Percentiles rank a stretch among this genome's conserved stretches.
Conservation (phyloP, 2,113 vertebrate genomes). For the Trichechus manatus region DNA sequence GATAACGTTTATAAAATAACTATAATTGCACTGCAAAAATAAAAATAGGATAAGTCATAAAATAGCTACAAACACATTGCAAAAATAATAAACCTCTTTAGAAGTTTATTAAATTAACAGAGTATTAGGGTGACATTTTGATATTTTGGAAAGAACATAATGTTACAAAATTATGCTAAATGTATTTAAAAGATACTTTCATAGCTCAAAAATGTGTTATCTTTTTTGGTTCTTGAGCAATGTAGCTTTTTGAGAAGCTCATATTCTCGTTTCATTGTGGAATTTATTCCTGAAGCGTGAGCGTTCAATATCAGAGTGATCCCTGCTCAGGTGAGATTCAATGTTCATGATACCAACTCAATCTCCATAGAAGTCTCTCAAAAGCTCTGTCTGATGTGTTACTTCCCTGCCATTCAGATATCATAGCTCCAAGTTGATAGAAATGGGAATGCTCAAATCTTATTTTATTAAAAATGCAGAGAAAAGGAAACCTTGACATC, state of each 20-base stretch:
- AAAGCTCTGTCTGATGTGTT: neutral
- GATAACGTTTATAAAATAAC: neutral
- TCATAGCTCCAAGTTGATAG: neutral
- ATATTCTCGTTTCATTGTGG: neutral
- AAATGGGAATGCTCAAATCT: neutral
- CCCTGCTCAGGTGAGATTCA: conserved; percentile 28
- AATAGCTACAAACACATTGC: neutral
- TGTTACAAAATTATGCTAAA: neutral
- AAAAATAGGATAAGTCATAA: too few relatives aligned
- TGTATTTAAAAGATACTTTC: neutral
- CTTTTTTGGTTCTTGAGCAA: neutral
- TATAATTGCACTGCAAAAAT: neutral
- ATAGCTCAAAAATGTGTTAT: neutral
- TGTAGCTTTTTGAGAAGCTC: neutral
- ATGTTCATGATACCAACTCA: neutral
- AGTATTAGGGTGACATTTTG: neutral
- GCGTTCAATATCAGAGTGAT: neutral
- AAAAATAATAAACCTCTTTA: neutral
- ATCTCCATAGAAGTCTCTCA: neutral
- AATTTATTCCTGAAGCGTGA: neutral
- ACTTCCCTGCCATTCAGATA: neutral
- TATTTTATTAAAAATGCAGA: conserved; percentile 22
- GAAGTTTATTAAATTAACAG: neutral
- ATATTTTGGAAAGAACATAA: neutral
- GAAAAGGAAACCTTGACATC: neutral